These are phyloP conservation scores for Callinectes sapidus DNA, from an alignment of 2,888 invertebrate species.

Conservation along the genomic window DNA sequence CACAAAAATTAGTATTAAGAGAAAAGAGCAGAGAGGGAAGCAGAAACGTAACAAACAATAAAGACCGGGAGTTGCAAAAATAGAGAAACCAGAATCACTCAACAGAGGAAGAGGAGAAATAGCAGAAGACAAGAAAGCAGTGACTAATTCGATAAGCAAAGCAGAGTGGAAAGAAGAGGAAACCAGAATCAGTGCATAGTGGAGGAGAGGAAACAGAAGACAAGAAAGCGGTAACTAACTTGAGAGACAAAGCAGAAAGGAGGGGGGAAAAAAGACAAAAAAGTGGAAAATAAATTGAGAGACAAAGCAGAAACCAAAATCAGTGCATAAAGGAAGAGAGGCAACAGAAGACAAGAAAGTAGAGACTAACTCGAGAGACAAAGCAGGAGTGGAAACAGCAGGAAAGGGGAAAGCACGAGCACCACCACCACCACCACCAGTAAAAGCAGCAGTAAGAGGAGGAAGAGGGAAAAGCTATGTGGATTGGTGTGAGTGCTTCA, in stretches of 20 bases:
- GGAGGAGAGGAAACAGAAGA: not conserved
- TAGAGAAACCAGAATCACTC: no score
- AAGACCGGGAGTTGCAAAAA: no score
- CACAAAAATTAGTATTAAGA: not conserved
- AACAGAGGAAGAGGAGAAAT: no score
- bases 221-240: not conserved
- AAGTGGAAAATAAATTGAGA: not conserved
- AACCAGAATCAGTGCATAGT: not conserved
- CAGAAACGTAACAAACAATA: no score
- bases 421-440: no score
- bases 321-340: not conserved
- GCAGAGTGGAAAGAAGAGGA: not conserved
- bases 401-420: not conserved
- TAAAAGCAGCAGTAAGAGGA: not conserved
- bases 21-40: not conserved
- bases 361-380: not conserved
- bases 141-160: not conserved
- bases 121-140: no score
- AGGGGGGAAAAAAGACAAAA: not conserved
- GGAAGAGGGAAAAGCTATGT: not conserved
- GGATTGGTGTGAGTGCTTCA: slow-evolving; percentile 10
- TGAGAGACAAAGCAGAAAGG: not conserved
- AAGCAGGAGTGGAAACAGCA: not conserved
- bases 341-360: not conserved
- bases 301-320: not conserved